Conservation (phyloP, 2,797 vertebrate species). For the Parauchenoglanis ngamensis region DNA sequence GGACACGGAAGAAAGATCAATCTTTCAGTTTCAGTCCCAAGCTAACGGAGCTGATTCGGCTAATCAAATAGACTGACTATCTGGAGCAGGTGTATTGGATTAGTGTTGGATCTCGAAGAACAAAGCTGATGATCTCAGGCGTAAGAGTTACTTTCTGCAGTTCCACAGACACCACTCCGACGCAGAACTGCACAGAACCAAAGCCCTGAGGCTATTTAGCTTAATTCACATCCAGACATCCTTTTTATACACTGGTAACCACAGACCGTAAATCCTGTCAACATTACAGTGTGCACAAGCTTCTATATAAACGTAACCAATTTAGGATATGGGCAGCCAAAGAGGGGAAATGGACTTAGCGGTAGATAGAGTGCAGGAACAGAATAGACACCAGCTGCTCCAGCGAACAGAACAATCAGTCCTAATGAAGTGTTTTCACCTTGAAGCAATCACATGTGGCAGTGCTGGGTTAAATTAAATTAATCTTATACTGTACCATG, state of each 20-base stretch:
- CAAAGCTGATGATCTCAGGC: slow-evolving; percentile 2
- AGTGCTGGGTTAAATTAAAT: slow-evolving; percentile 32
- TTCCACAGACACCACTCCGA: slow-evolving; percentile 1
- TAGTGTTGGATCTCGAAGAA: background rate
- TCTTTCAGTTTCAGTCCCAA: slow-evolving; percentile 31
- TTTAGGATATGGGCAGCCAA: slow-evolving; percentile 25
- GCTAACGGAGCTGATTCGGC: background rate
- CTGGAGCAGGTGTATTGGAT: slow-evolving; percentile 2
- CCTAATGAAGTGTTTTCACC: slow-evolving; percentile 48
- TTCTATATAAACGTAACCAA: slow-evolving; percentile 43
- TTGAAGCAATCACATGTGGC: slow-evolving; percentile 38
- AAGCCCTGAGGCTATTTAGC: slow-evolving; percentile 19
- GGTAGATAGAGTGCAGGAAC: slow-evolving; percentile 29
- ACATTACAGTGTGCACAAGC: slow-evolving; percentile 22
- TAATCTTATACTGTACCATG: background rate
- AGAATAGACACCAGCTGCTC: slow-evolving; percentile 41
- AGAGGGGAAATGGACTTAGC: slow-evolving; percentile 13
- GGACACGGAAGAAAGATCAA: slow-evolving; percentile 15
- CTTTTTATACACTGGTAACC: slow-evolving; percentile 19
- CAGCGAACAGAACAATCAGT: slow-evolving; percentile 22
- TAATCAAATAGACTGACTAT: slow-evolving; percentile 21
- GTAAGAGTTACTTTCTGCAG: background rate
- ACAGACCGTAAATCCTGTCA: slow-evolving; percentile 42
- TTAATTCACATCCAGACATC: slow-evolving; percentile 32
- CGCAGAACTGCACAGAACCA: slow-evolving; percentile 25